These are phyloP conservation scores for Oenanthe oenanthe DNA, from an alignment of 2,113 vertebrate genomes.

Conservation along the genomic window DNA sequence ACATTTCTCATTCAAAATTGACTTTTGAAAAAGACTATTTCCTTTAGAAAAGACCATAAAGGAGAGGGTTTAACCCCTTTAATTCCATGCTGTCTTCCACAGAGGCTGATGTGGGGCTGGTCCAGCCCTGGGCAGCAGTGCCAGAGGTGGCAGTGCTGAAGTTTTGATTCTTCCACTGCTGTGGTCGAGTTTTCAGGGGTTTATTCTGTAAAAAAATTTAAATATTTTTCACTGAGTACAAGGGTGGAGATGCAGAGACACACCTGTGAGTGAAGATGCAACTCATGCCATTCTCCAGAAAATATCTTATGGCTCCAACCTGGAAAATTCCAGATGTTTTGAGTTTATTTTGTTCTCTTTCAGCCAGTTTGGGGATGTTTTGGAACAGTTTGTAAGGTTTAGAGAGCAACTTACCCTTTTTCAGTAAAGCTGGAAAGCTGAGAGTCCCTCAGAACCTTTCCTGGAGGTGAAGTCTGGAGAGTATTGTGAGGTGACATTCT, in stretches of 20 bases:
- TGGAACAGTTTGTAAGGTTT: neutral
- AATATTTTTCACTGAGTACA: neutral
- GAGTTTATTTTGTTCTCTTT: neutral
- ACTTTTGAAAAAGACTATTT: neutral
- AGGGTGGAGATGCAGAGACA: neutral
- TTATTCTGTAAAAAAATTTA: neutral
- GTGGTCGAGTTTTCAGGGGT: accelerated
- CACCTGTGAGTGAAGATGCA: neutral
- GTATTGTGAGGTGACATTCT: neutral
- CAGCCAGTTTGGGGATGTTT: neutral
- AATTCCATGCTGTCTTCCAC: accelerated
- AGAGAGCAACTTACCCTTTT: neutral
- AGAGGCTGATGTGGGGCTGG: too few relatives aligned
- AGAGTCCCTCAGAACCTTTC: neutral
- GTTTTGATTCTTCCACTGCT: neutral
- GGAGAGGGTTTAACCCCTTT: neutral
- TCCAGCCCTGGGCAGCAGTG: neutral
- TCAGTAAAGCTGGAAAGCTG: neutral
- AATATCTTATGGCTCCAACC: neutral
- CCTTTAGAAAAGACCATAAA: neutral
- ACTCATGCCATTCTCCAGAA: neutral
- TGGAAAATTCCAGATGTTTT: neutral
- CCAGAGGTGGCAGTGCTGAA: neutral
- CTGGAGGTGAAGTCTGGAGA: neutral
- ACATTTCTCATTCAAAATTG: neutral